Conservation (phyloP, 37 sponge, comb jelly and placozoan species). For the Ianthella basta region DNA sequence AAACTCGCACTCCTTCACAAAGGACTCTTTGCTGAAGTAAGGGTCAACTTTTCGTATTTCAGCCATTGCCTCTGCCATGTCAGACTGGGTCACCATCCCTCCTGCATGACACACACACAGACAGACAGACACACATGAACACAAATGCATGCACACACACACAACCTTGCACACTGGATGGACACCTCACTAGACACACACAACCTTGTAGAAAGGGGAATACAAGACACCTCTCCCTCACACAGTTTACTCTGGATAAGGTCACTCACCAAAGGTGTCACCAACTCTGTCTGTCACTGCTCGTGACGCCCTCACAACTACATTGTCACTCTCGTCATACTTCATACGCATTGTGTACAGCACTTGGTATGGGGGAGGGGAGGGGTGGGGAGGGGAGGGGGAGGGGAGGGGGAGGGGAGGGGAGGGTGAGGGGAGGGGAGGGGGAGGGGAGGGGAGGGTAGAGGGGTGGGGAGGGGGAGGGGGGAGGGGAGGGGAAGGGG, state of each 20-base stretch:
- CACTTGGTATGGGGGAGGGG: not conserved
- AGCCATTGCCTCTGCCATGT: slow-evolving; percentile 77
- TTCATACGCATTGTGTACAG: slow-evolving; percentile 70
- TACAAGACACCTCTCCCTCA: too few relatives aligned
- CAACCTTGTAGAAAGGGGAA: not conserved
- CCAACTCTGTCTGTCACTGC: slow-evolving; percentile 81
- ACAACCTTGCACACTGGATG: not conserved
- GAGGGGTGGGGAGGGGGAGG: too few relatives aligned
- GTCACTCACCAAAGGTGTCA: slow-evolving; percentile 46
- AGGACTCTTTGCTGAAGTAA: slow-evolving; percentile 72
- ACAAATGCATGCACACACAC: too few relatives aligned
- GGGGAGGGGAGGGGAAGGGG: too few relatives aligned
- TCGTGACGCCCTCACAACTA: slow-evolving; percentile 78
- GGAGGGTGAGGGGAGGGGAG: too few relatives aligned
- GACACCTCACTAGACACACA: not conserved
- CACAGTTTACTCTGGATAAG: too few relatives aligned
- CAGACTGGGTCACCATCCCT: slow-evolving; percentile 68
- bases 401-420: not conserved
- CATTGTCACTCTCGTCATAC: slow-evolving; percentile 94
- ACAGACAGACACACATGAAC: too few relatives aligned
- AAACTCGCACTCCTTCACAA: slow-evolving; percentile 67
- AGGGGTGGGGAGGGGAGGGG: not conserved
- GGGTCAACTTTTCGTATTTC: slow-evolving; percentile 89
- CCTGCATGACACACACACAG: not conserved
- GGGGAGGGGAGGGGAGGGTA: not conserved